These are phyloP conservation scores for Yponomeuta plumbellus DNA, from an alignment of 2,888 invertebrate species.

Conservation along the genomic window DNA sequence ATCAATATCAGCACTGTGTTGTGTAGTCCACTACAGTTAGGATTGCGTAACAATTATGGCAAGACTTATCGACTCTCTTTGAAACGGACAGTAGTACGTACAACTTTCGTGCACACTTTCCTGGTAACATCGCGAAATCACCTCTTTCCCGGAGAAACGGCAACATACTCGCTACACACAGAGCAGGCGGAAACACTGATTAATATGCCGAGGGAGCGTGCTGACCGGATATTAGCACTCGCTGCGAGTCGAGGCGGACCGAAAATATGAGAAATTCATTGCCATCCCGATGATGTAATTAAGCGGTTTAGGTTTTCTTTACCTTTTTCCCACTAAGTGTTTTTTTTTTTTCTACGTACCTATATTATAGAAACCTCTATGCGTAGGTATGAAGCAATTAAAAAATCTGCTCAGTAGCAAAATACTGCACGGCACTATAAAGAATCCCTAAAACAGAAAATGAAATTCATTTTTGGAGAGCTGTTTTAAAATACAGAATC, in stretches of 20 bases:
- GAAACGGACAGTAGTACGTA: not conserved
- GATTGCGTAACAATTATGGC: too few relatives aligned
- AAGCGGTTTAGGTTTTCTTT: not conserved
- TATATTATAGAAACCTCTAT: too few relatives aligned
- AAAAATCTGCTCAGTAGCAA: too few relatives aligned
- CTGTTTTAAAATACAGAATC: too few relatives aligned
- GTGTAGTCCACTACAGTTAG: too few relatives aligned
- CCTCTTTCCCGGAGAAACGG: not conserved
- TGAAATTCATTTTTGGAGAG: too few relatives aligned
- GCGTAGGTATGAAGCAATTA: too few relatives aligned
- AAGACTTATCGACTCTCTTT: not conserved
- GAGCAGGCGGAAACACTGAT: constrained; percentile 29
- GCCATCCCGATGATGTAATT: not conserved
- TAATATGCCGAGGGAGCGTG: constrained; percentile 32
- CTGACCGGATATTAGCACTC: constrained; percentile 37
- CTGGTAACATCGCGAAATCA: not conserved
- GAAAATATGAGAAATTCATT: constrained; percentile 2
- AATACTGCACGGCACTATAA: too few relatives aligned
- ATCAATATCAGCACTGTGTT: too few relatives aligned
- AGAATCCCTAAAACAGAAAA: too few relatives aligned
- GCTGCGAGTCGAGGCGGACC: not conserved
- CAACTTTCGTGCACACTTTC: not conserved
- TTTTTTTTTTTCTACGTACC: too few relatives aligned
- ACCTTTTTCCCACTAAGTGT: too few relatives aligned
- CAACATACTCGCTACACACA: not conserved